phyloP scores from a whole-genome alignment of 1,140 invertebrate species.

The Formica exsecta region DNA sequence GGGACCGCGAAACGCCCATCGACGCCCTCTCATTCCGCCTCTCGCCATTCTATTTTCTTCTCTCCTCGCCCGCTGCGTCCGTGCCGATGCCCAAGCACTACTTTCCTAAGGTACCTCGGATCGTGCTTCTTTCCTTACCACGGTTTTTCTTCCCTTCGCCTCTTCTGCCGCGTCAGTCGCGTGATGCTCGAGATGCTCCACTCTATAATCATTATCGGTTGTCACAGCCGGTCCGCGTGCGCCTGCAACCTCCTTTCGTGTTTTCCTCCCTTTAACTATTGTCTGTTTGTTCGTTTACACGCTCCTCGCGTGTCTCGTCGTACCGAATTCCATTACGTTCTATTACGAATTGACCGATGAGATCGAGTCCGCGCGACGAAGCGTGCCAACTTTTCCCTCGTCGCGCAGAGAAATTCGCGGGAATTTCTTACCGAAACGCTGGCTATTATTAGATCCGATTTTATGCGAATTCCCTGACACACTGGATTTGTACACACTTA shows the following conservation, averaged over 20 bases:
- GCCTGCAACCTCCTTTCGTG: conserved; percentile 39
- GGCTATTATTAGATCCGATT: conserved; percentile 31
- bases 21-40: conserved; percentile 81
- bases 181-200: conserved; percentile 36
- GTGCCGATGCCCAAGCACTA: conserved; percentile 59
- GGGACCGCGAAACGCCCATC: conserved; percentile 86
- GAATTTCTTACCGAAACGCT: conserved; percentile 28
- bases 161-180: conserved; percentile 29
- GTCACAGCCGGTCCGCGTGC: conserved; percentile 52
- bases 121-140: conserved; percentile 54
- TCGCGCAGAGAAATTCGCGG: conserved; percentile 11
- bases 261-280: background rate
- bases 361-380: conserved; percentile 45
- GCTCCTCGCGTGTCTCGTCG: conserved; percentile 67
- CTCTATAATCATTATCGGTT: conserved; percentile 82
- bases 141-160: background rate
- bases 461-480: background rate
- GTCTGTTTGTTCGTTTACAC: background rate
- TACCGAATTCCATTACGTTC: conserved; percentile 79
- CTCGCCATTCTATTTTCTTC: conserved; percentile 76
- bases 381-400: conserved; percentile 17
- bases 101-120: conserved; percentile 63
- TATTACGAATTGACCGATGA: conserved; percentile 74
- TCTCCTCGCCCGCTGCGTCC: conserved; percentile 54
- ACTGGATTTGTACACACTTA: background rate